phyloP scores from a whole-genome alignment of 2,113 vertebrate species.

The Ceyx melanurus region DNA sequence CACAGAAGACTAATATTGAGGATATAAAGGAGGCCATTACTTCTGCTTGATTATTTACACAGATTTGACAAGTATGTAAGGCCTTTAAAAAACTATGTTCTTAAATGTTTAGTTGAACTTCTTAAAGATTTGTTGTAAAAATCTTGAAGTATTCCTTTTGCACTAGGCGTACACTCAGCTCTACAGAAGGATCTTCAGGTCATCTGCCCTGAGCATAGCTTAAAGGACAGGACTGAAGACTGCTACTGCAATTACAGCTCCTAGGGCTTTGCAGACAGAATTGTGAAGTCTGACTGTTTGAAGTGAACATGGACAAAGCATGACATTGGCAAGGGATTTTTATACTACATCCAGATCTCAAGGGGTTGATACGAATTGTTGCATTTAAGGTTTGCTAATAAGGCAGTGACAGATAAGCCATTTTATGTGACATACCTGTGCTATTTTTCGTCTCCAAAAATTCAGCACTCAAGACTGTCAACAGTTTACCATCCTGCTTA shows the following conservation, averaged over 20 bases:
- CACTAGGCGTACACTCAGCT: not conserved
- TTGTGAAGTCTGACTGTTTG: not conserved
- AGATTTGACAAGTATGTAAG: not conserved
- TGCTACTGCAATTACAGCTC: not conserved
- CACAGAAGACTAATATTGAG: not conserved
- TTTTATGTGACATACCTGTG: not conserved
- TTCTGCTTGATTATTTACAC: slow-evolving; percentile 10
- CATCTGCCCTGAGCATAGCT: not conserved
- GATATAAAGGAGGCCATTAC: not conserved
- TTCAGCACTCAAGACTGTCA: rapidly evolving
- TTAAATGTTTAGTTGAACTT: not conserved
- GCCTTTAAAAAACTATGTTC: not conserved
- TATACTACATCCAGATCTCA: not conserved
- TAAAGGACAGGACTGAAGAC: not conserved
- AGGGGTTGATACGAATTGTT: not conserved
- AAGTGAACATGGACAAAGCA: rapidly evolving
- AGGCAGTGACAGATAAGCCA: not conserved
- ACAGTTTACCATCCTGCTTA: not conserved
- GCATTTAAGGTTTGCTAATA: not conserved
- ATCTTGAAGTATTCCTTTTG: not conserved
- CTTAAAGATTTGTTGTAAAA: slow-evolving; percentile 4
- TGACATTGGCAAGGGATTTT: not conserved
- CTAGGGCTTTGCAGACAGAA: rapidly evolving
- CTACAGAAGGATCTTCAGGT: not conserved
- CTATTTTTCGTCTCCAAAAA: rapidly evolving